Percentiles rank a stretch among this genome's conserved stretches.
Evolutionary conservation across 1,140 invertebrate species (phyloP).

Genomic region (Aphidius ervi): DNA sequence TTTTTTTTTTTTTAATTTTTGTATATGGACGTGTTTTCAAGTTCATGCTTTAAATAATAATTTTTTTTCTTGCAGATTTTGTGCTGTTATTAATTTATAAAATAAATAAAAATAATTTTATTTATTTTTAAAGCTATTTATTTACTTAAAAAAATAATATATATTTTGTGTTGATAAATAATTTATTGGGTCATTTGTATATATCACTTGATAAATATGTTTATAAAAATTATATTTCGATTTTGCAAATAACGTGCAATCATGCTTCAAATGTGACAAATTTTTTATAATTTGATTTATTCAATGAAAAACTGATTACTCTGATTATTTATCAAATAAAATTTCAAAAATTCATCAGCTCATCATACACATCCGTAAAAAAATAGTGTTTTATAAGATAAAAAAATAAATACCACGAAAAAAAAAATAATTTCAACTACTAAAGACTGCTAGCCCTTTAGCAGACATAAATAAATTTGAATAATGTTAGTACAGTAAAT

Average conservation of each 20-base stretch:
- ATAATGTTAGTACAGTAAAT: slow-evolving; percentile 37
- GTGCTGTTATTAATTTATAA: background rate
- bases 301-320: too few relatives aligned
- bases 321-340: too few relatives aligned
- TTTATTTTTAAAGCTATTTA: slow-evolving; percentile 16
- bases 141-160: slow-evolving; percentile 14
- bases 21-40: slow-evolving; percentile 33
- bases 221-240: too few relatives aligned
- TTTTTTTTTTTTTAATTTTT: slow-evolving; percentile 32
- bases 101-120: background rate
- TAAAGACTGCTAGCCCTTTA: slow-evolving; percentile 30
- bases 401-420: slow-evolving; percentile 3
- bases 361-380: too few relatives aligned
- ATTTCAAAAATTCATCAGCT: too few relatives aligned
- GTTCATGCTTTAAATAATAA: slow-evolving; percentile 22
- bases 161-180: background rate
- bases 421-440: slow-evolving; percentile 1
- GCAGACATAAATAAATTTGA: slow-evolving; percentile 36
- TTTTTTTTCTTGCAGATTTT: slow-evolving; percentile 10
- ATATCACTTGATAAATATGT: slow-evolving; percentile 2
- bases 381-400: too few relatives aligned
- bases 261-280: too few relatives aligned
- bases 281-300: too few relatives aligned
- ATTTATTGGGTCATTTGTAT: background rate
- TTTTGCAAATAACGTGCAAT: too few relatives aligned